These are phyloP conservation scores for Cossypha dichroa DNA, from an alignment of 2,797 vertebrate species.

Conservation along the genomic window DNA sequence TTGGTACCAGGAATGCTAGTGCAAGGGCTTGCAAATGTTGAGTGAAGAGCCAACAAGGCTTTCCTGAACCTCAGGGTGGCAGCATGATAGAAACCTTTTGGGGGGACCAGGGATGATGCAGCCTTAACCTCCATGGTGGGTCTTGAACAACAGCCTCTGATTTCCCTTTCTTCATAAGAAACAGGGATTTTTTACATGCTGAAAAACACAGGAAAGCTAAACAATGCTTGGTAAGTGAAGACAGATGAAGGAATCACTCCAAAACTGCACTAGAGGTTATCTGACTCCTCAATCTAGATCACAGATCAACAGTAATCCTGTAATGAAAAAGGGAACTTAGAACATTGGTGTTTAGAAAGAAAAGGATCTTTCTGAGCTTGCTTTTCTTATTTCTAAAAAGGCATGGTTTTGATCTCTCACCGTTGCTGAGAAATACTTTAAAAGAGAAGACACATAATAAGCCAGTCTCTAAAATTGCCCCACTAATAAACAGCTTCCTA, in stretches of 20 bases:
- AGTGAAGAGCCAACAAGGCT: neutral
- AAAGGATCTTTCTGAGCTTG: neutral
- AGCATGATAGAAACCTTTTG: neutral
- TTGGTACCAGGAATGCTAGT: neutral
- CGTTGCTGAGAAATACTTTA: neutral
- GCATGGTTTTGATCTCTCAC: neutral
- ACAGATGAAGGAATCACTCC: neutral
- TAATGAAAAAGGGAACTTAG: neutral
- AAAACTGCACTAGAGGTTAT: neutral
- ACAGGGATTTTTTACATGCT: fast-evolving
- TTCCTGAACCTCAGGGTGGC: neutral
- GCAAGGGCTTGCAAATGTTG: neutral
- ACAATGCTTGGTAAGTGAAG: neutral
- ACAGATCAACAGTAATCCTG: neutral
- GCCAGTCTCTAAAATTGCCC: neutral
- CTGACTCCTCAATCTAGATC: neutral
- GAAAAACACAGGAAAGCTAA: neutral
- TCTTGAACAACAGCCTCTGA: neutral
- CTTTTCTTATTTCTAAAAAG: neutral
- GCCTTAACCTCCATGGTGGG: neutral
- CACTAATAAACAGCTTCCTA: neutral
- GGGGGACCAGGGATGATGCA: neutral
- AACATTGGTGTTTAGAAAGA: neutral
- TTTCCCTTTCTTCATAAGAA: neutral
- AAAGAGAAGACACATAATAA: neutral